Evolutionary conservation across 1,140 invertebrate genomes (phyloP), one percentile per base, ranked within the genome.

Genomic region (Magallana gigas): DNA sequence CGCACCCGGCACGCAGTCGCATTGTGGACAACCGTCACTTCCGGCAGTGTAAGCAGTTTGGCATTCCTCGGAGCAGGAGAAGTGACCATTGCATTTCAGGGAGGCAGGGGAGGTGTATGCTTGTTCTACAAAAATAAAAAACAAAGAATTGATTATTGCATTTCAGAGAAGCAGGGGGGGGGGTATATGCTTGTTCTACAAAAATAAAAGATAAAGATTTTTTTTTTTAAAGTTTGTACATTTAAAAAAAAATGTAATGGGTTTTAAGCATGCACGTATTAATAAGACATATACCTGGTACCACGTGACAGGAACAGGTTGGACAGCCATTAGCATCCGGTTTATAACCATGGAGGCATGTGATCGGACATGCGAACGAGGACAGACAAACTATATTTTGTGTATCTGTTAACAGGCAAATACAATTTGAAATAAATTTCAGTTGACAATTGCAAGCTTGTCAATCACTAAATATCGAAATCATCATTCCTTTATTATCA

Each of bases 1-100:
- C 86, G 86, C 82, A 87, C 86, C 86, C 82, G 87, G 83, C 71
- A 89, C 62, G 29, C 88, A 89, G 84, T 83, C 86, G 60, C 88
- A 89, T 8, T 85, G 57, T 0, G 88, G 88, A 85, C 88, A 89
- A 59, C 88, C 88, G 76, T 89, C 88, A 23, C 29, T 57, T 71
- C 85, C 88, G n/a, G 18, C 14, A 36, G 59, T 71, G 57, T 85
- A 89, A 48, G 83, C 88, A n/a, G 57, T 48, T n/a, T 82, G 60
- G 83, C 88, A 89, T 48, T 29, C 48, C 1, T 57, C 16, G 12
- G 58, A 48, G 56, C 88, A 89, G 14, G 56, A 59, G 85, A 89
- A 89, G 12, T 59, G 84, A 1, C 80, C 86, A 18, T 68, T 48
- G 60, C 88, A 89, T 36, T 84, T 56, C 18, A 84, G 60, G 29